These are phyloP conservation scores for Chironomus tentans DNA, from an alignment of 2,888 invertebrate genomes.

Conservation along the genomic window DNA sequence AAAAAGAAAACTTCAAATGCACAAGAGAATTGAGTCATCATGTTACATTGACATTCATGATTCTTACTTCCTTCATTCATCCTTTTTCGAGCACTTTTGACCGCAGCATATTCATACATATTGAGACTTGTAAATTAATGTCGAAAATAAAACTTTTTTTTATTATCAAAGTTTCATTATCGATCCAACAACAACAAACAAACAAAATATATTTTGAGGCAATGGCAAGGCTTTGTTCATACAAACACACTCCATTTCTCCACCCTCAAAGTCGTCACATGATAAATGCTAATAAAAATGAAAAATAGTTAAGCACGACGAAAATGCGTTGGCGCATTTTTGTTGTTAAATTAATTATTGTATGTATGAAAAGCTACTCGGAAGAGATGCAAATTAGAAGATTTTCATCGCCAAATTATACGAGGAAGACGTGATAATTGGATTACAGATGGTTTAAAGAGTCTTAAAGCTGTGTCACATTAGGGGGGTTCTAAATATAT, in stretches of 20 bases:
- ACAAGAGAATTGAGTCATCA: background rate
- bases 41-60: background rate
- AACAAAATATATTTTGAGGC: background rate
- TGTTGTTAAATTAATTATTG: too few species aligned
- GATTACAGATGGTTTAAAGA: too few species aligned
- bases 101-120: background rate
- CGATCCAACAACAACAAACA: conserved; percentile 8
- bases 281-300: background rate
- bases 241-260: background rate
- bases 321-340: too few species aligned
- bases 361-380: too few species aligned
- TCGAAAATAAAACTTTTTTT: background rate
- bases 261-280: background rate
- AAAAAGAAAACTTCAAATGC: background rate
- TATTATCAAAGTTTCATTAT: background rate
- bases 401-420: too few species aligned
- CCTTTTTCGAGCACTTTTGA: background rate
- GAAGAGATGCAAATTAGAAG: too few species aligned
- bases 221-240: background rate
- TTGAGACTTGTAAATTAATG: background rate
- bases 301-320: background rate
- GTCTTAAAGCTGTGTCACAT: too few species aligned
- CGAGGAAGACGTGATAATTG: too few species aligned
- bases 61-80: background rate
- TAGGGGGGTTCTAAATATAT: too few species aligned